Percentiles rank a stretch among this genome's conserved stretches.
Conservation (phyloP, 2,797 vertebrate species). For the Notamacropus eugenii region DNA sequence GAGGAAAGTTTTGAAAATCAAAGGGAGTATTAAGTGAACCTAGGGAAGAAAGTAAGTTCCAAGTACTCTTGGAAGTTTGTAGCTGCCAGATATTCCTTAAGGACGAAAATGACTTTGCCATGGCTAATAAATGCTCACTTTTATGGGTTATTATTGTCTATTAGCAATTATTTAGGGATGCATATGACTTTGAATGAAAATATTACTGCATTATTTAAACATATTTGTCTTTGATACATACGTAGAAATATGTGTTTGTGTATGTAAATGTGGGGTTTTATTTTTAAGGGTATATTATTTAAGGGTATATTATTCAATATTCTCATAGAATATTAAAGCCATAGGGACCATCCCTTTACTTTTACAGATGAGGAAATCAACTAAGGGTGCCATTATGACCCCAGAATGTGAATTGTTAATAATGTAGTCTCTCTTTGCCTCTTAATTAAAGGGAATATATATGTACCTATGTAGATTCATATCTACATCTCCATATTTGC, state of each 20-base stretch:
- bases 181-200: conserved; percentile 39
- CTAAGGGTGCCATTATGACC: conserved; percentile 8
- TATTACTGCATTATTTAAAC: conserved; percentile 53
- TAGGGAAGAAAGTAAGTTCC: conserved; percentile 61
- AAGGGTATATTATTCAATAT: not conserved
- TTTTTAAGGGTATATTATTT: not conserved
- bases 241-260: not conserved
- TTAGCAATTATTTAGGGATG: conserved; percentile 40
- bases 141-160: conserved; percentile 14
- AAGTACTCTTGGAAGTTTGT: conserved; percentile 69
- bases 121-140: conserved; percentile 41
- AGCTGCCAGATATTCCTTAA: conserved; percentile 62
- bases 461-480: not conserved
- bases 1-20: conserved; percentile 79
- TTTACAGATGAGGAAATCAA: not conserved
- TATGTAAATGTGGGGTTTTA: not conserved
- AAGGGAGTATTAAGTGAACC: conserved; percentile 76
- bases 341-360: not conserved
- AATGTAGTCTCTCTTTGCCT: conserved; percentile 4
- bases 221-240: not conserved
- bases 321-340: not conserved
- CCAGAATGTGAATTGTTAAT: conserved; percentile 39
- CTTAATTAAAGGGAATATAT: not conserved
- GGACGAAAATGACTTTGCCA: conserved; percentile 49
- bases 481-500: conserved; percentile 23